These are phyloP conservation scores for Erebia aethiops DNA, from an alignment of 2,888 invertebrate genomes.

Conservation along the genomic window DNA sequence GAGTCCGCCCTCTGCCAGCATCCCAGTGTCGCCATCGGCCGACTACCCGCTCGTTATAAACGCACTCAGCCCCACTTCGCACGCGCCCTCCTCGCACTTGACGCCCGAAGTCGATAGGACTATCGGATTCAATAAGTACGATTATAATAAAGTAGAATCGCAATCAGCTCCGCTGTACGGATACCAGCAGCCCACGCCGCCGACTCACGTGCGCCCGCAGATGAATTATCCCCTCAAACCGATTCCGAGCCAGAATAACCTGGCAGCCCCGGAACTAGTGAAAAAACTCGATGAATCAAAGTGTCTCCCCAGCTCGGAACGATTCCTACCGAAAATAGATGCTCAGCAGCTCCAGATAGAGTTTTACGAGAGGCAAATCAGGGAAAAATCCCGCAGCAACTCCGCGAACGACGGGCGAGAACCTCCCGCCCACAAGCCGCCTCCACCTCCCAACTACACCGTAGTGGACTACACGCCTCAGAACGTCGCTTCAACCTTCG, in stretches of 20 bases:
- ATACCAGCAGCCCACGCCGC: slow-evolving; percentile 51
- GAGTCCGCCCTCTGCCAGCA: slow-evolving; percentile 70
- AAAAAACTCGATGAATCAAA: slow-evolving; percentile 49
- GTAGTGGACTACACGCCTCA: slow-evolving; percentile 78
- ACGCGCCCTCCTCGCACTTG: slow-evolving; percentile 67
- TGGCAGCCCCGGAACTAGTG: slow-evolving; percentile 75
- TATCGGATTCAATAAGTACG: slow-evolving; percentile 79
- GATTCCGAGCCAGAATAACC: slow-evolving; percentile 69
- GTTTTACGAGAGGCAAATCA: slow-evolving; percentile 77
- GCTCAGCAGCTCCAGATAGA: slow-evolving; percentile 75
- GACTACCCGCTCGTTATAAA: slow-evolving; percentile 51
- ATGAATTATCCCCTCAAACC: slow-evolving; percentile 56
- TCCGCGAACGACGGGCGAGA: slow-evolving; percentile 53
- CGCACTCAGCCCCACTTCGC: slow-evolving; percentile 48
- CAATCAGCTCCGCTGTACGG: slow-evolving; percentile 42
- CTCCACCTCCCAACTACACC: slow-evolving; percentile 59
- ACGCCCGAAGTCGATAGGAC: slow-evolving; percentile 65
- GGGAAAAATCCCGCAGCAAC: slow-evolving; percentile 64
- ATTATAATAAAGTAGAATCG: slow-evolving; percentile 53
- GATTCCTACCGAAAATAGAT: slow-evolving; percentile 58
- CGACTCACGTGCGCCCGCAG: slow-evolving; percentile 54
- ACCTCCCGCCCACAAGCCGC: slow-evolving; percentile 44
- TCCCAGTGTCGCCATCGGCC: slow-evolving; percentile 56
- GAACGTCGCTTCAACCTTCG: slow-evolving; percentile 67
- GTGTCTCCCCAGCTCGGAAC: slow-evolving; percentile 39